These are phyloP conservation scores for Mantis religiosa DNA, from an alignment of 2,888 invertebrate genomes.

Conservation along the genomic window DNA sequence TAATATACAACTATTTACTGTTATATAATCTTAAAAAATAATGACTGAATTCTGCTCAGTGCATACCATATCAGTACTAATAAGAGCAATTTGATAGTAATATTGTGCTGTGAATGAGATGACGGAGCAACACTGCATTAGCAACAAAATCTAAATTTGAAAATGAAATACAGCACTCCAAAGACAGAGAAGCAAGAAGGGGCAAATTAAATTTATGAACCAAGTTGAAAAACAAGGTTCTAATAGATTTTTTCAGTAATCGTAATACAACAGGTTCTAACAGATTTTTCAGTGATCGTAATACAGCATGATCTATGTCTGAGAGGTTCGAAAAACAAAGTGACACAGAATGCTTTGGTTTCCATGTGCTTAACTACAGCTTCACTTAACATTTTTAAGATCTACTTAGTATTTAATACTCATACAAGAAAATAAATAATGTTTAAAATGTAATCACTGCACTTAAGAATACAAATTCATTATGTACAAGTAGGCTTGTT, in stretches of 20 bases:
- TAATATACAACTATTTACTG: constrained; percentile 15
- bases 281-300: neutral
- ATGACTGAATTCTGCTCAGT: constrained; percentile 11
- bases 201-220: neutral
- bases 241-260: neutral
- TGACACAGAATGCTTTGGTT: neutral
- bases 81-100: neutral
- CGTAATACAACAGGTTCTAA: neutral
- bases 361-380: neutral
- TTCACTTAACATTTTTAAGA: neutral
- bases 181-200: neutral
- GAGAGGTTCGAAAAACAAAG: too few species aligned
- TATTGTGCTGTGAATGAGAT: neutral
- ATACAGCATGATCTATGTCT: neutral
- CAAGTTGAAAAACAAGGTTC: neutral
- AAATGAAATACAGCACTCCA: neutral
- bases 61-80: neutral
- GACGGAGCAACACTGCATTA: neutral
- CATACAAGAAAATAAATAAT: neutral
- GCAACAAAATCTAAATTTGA: neutral
- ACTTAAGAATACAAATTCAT: neutral
- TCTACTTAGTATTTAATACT: neutral
- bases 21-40: constrained; percentile 12
- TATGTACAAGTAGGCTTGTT: neutral
- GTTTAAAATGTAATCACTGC: neutral